Base-by-base conservation (phyloP, 2,113 vertebrate genomes). In the Mustelus asterias region DNA sequence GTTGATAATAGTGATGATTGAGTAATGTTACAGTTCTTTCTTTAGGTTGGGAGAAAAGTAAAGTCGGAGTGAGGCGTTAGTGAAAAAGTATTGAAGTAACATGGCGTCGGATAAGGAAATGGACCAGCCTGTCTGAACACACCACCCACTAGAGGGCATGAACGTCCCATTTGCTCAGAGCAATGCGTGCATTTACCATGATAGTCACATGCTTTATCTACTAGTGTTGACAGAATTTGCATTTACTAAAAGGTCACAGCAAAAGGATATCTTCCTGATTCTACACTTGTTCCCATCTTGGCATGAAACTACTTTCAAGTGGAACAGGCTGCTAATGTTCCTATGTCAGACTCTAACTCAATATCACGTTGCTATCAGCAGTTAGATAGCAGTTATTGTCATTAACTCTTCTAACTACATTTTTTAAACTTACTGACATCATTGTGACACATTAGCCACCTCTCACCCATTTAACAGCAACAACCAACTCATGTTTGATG, bases 241-340 rank as follows among this genome's bases (percentile, higher is more conserved):
- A 29, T 65, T 92, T 65, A 24, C 33, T n/a, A 33, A 63, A 60
- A 93, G 89, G 60, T 93, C 89, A 93, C 89, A 65, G 89, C 89
- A n/a, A 29, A 63, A 92, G 89, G 89, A 37, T 33, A n/a, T 63
- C 83, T n/a, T 92, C 58, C 89, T 58, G 86, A 14, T 29, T 24
- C 9, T 58, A 58, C 4, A 14, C 26, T 60, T 33, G 24, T 16
- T 18, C 33, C 26, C 60, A 67, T 18, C 16, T 83, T 41, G 80
- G 80, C 18, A 20, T 22, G 37, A 41, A 20, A 37, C 60, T 37
- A 33, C 58, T 65, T 16, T 18, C 33, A 24, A 60, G 88, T 14
- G 5, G 13, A 58, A 48, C 85, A 44, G 33, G 37, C 10, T 33
- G 72, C 72, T 76, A 76, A 76, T 76, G 78, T 37, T 33, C 37